phyloP scores from a whole-genome alignment of 2,888 invertebrate genomes.

The Caenorhabditis wallacei region DNA sequence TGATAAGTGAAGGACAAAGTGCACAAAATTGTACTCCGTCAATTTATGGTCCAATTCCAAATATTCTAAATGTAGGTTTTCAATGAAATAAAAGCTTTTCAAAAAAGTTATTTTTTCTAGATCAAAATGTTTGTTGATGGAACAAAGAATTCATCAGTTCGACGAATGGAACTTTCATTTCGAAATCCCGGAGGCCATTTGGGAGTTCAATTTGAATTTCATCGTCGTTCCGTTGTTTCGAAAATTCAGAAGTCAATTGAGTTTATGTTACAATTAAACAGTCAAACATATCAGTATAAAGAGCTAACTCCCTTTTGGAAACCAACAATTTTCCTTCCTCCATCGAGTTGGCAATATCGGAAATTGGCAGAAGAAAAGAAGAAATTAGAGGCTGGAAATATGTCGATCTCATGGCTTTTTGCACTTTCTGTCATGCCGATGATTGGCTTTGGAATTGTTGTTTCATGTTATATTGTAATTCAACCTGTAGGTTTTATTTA shows the following conservation, averaged over 20 bases:
- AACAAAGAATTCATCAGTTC: slow-evolving; percentile 4
- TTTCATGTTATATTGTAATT: slow-evolving; percentile 56
- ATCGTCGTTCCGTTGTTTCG: slow-evolving; percentile 4
- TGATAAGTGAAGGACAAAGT: slow-evolving; percentile 33
- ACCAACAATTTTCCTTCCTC: slow-evolving; percentile 27
- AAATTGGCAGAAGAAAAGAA: slow-evolving; percentile 9
- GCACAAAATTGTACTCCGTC: slow-evolving; percentile 33
- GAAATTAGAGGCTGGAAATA: background rate
- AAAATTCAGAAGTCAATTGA: slow-evolving; percentile 43
- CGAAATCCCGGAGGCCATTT: slow-evolving; percentile 50
- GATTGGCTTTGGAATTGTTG: slow-evolving; percentile 40
- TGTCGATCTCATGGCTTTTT: slow-evolving; percentile 26
- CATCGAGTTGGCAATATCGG: slow-evolving; percentile 9
- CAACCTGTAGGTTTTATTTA: slow-evolving; percentile 32
- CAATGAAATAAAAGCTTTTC: too few relatives aligned
- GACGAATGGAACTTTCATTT: slow-evolving; percentile 27
- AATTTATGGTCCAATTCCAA: slow-evolving; percentile 56
- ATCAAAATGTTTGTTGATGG: slow-evolving; percentile 40
- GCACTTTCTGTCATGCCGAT: slow-evolving; percentile 42
- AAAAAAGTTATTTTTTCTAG: background rate
- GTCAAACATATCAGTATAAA: background rate
- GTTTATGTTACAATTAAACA: slow-evolving; percentile 31
- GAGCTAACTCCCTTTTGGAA: slow-evolving; percentile 18
- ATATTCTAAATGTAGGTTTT: slow-evolving; percentile 41
- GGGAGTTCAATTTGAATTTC: slow-evolving; percentile 41